Conservation (phyloP, 2,797 vertebrate species). For the Cetoscarus ocellatus region DNA sequence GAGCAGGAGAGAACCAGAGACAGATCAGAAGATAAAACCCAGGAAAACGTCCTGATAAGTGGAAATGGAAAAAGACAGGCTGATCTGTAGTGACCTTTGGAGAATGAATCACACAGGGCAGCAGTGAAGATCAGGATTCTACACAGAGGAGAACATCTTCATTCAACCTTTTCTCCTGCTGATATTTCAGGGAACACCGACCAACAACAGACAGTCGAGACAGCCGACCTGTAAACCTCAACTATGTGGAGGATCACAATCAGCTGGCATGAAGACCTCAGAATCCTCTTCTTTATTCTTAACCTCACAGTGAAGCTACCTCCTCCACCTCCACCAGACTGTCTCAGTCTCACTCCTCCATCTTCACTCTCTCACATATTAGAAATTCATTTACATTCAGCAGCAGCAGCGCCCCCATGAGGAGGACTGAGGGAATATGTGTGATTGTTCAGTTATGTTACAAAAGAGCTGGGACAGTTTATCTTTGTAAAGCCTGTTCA, state of each 20-base stretch:
- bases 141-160: slow-evolving; percentile 61
- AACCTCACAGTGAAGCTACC: neutral
- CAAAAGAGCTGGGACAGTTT: slow-evolving; percentile 85
- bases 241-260: slow-evolving; percentile 35
- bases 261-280: slow-evolving; percentile 12
- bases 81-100: slow-evolving; percentile 75
- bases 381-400: slow-evolving; percentile 81
- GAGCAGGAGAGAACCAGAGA: slow-evolving; percentile 15
- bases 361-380: slow-evolving; percentile 66
- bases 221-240: slow-evolving; percentile 40
- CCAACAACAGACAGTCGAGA: neutral
- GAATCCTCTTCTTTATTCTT: slow-evolving; percentile 35
- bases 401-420: slow-evolving; percentile 66
- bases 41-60: slow-evolving; percentile 51
- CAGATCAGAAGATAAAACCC: slow-evolving; percentile 52
- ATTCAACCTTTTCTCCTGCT: slow-evolving; percentile 69
- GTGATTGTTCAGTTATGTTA: slow-evolving; percentile 84
- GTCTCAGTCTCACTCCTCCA: slow-evolving; percentile 47
- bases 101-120: slow-evolving; percentile 29
- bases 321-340: neutral
- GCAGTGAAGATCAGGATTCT: slow-evolving; percentile 68
- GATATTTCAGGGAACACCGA: slow-evolving; percentile 53
- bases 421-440: slow-evolving; percentile 69
- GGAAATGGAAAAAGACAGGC: slow-evolving; percentile 67
- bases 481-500: slow-evolving; percentile 86